Evolutionary conservation across 2,797 vertebrate species (phyloP).

Genomic region (Bradypodion ventrale): DNA sequence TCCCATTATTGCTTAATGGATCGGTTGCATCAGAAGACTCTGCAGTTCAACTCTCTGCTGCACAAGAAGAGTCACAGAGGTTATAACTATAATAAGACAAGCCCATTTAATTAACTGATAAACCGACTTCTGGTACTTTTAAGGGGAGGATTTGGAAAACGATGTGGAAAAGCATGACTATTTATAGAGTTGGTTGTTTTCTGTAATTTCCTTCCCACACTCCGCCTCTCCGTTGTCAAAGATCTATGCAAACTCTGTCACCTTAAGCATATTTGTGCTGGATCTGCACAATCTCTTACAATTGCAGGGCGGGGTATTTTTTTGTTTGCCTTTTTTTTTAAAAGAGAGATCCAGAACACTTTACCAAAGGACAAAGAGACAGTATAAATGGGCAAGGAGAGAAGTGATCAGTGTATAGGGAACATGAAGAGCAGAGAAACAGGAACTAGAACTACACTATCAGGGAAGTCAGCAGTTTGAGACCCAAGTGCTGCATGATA

Average conservation of each 20-base stretch:
- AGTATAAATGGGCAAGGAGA: neutral
- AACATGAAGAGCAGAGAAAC: neutral
- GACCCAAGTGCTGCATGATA: too few species aligned
- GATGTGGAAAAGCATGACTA: slow-evolving; percentile 28
- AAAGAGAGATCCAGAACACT: neutral
- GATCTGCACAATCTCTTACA: neutral
- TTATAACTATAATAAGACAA: slow-evolving; percentile 56
- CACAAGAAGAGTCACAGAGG: slow-evolving; percentile 50
- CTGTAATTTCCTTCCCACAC: neutral
- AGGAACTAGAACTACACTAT: too few species aligned
- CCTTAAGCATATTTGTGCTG: neutral
- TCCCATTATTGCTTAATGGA: slow-evolving; percentile 66
- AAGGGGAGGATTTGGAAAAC: slow-evolving; percentile 44
- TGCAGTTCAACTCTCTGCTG: slow-evolving; percentile 48
- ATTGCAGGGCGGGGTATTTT: neutral
- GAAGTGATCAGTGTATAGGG: too few species aligned
- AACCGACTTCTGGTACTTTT: slow-evolving; percentile 42
- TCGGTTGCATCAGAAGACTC: slow-evolving; percentile 55
- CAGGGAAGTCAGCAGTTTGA: too few species aligned
- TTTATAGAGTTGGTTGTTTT: neutral
- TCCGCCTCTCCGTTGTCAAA: neutral
- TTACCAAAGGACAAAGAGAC: neutral
- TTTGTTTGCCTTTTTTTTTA: too few species aligned
- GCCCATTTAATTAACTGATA: slow-evolving; percentile 67
- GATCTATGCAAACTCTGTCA: neutral